Conservation (phyloP, 2,888 invertebrate genomes). For the Phragmatobia fuliginosa region DNA sequence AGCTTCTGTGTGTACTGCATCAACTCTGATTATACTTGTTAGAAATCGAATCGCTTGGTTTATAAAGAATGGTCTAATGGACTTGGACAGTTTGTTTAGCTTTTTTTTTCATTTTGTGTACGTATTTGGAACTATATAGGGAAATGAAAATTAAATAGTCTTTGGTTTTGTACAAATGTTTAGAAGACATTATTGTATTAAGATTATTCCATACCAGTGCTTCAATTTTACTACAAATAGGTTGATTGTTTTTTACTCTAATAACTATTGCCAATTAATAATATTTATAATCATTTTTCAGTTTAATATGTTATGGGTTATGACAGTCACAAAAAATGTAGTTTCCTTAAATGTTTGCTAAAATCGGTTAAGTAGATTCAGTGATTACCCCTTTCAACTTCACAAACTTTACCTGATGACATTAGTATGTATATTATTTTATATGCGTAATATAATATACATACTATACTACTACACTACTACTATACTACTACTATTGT, state of each 20-base stretch:
- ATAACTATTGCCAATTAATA: too few relatives aligned
- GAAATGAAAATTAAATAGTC: conserved; percentile 36
- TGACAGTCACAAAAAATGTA: too few relatives aligned
- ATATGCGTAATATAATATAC: too few relatives aligned
- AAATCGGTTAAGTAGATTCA: too few relatives aligned
- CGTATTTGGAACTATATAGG: conserved; percentile 26
- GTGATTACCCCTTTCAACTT: too few relatives aligned
- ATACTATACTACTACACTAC: too few relatives aligned
- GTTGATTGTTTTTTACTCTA: conserved; percentile 17
- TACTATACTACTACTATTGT: too few relatives aligned
- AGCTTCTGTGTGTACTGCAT: conserved; percentile 49
- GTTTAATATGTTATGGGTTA: too few relatives aligned
- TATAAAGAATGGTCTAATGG: conserved; percentile 58
- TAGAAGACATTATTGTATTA: conserved; percentile 28
- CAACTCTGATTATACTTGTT: conserved; percentile 65
- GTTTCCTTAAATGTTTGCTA: too few relatives aligned
- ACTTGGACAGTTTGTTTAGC: conserved; percentile 53
- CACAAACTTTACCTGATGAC: too few relatives aligned
- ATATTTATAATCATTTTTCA: too few relatives aligned
- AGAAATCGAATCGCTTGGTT: conserved; percentile 52
- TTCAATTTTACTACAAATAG: conserved; percentile 15
- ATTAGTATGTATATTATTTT: too few relatives aligned
- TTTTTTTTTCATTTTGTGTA: conserved; percentile 38
- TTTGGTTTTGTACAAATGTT: conserved; percentile 40
- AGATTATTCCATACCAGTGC: conserved; percentile 20